Percentiles rank a stretch among this genome's conserved stretches.
Evolutionary conservation across 2,797 vertebrate genomes (phyloP).

Genomic region (Rhinatrema bivittatum): DNA sequence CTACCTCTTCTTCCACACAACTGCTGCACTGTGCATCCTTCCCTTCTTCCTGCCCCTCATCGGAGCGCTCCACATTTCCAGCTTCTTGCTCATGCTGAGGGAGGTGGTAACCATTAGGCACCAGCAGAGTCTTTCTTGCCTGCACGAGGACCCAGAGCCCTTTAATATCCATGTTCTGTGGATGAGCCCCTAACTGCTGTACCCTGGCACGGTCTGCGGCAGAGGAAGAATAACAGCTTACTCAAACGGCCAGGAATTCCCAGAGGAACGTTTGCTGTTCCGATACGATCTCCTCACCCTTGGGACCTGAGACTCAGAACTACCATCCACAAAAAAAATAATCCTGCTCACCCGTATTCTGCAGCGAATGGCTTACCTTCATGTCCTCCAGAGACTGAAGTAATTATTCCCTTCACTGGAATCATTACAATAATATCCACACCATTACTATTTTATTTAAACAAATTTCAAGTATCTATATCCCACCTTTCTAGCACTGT

Average conservation of each 20-base stretch:
- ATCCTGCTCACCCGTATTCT: neutral
- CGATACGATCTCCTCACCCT: neutral
- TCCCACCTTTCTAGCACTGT: no score
- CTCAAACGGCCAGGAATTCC: neutral
- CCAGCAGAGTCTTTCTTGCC: conserved; percentile 6
- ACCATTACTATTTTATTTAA: no score
- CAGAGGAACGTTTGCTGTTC: neutral
- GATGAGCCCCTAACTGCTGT: neutral
- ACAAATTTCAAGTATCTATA: no score
- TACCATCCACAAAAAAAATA: no score
- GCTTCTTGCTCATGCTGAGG: conserved; percentile 8
- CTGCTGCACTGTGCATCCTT: neutral
- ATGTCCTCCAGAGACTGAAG: no score
- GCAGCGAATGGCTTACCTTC: no score
- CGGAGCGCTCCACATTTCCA: no score
- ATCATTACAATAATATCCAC: no score
- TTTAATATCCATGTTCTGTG: conserved; percentile 1
- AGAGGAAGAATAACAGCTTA: neutral
- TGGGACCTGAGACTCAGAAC: neutral
- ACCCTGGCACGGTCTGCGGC: neutral
- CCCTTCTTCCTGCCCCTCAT: neutral
- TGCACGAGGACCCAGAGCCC: conserved; percentile 16
- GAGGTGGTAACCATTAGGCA: conserved; percentile 9
- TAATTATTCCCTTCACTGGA: no score
- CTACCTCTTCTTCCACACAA: no score